These are phyloP conservation scores for Bacillus rossius DNA, from an alignment of 1,140 invertebrate genomes.

Conservation along the genomic window DNA sequence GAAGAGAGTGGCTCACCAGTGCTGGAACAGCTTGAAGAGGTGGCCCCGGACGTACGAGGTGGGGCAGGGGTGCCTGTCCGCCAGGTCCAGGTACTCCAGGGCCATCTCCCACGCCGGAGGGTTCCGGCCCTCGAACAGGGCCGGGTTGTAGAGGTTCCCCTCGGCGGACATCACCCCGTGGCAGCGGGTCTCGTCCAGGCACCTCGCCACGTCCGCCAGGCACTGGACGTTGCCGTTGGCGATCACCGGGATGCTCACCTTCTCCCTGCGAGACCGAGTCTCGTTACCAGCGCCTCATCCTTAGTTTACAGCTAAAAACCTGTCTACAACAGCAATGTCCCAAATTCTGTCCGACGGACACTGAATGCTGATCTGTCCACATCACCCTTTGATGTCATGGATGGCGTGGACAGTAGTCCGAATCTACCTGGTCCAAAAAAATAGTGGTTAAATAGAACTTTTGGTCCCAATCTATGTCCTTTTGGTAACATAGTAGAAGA, in stretches of 20 bases:
- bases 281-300: no score
- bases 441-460: no score
- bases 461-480: no score
- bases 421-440: no score
- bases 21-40: constrained; percentile 95
- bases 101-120: constrained; percentile 86
- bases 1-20: constrained; percentile 90
- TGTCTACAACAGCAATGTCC: no score
- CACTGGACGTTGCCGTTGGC: constrained; percentile 98
- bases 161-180: constrained; percentile 90
- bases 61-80: constrained; percentile 82
- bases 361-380: no score
- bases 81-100: constrained; percentile 82
- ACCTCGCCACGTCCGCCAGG: constrained; percentile 78
- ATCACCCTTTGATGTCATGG: no score
- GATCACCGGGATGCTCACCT: constrained; percentile 87
- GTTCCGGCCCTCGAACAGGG: constrained; percentile 70
- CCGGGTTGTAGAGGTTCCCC: constrained; percentile 94
- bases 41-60: constrained; percentile 88
- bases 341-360: no score
- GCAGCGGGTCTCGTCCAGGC: constrained; percentile 79
- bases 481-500: no score
- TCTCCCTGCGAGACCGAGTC: constrained; percentile 60
- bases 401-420: no score
- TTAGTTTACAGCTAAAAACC: no score